Evolutionary conservation across 2,113 vertebrate genomes (phyloP), one percentile per base, ranked within the genome.

Genomic region (Holacanthus passer): DNA sequence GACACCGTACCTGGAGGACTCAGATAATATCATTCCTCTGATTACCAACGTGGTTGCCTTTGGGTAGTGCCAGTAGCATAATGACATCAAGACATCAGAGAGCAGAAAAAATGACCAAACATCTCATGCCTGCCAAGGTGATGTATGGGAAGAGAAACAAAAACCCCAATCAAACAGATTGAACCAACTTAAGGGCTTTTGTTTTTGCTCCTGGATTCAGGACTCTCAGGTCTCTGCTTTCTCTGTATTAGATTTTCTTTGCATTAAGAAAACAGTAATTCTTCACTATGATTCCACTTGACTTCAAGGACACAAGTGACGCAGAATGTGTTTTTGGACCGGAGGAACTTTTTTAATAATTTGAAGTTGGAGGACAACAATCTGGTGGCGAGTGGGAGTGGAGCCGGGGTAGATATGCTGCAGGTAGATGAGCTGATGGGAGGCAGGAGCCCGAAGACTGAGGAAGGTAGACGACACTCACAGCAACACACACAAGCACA

Each of bases 241-340:
- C 8, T 78, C 62, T 35, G 22, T 63, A 91, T 93, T 93, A 75
- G 75, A 92, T 94, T 92, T 77, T 7, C 52, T 88, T 85, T 89
- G 72, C 56, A 83, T 87, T 83, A 65, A 59, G 67, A 80, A 75
- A 81, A 47, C 35, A 62, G 52, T 27, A 50, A 80, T 74, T 29
- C 32, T 48, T 75, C 29, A 43, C 20, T 52, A 16, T 48, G 27
- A 58, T 77, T 82, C n/a, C 43, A 35, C 67, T 74, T 50, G 53
- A 85, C 37, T 45, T 39, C 22, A 32, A 70, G 48, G 32, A 71
- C 69, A 24, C 16, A 74, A 82, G 39, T 62, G 32, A 82, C 62
- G 14, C 62, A 39, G 31, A 74, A 45, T 85, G 60, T 68, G 0
- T 73, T 56, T 66, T 50, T 67, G 53, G 62, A 50, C 20, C 24